Conservation (phyloP, 2,888 invertebrate genomes). For the Hoplodrina blanda region DNA sequence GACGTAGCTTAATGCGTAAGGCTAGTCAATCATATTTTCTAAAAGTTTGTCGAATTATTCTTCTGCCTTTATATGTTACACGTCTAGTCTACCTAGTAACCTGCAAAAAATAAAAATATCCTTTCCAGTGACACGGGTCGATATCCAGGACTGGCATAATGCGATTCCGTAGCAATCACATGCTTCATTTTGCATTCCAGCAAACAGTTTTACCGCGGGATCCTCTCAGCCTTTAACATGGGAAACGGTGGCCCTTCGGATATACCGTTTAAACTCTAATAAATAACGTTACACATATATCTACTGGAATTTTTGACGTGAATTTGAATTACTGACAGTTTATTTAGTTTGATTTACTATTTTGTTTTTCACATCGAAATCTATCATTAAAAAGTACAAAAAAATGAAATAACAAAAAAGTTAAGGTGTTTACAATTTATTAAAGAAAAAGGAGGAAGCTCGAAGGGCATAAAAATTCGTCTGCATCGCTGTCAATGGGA, state of each 20-base stretch:
- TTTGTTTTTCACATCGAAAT: neutral
- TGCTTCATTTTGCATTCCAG: constrained; percentile 88
- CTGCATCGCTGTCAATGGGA: too few relatives aligned
- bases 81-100: constrained; percentile 11
- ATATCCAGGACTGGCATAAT: constrained; percentile 76
- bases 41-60: neutral
- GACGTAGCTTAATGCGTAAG: too few relatives aligned
- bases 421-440: too few relatives aligned
- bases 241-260: constrained; percentile 62
- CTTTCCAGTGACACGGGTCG: constrained; percentile 68
- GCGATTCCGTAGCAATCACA: constrained; percentile 86
- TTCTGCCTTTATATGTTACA: neutral
- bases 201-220: constrained; percentile 79
- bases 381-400: too few relatives aligned
- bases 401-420: too few relatives aligned
- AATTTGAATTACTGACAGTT: constrained; percentile 10
- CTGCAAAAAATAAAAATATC: constrained; percentile 55
- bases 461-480: too few relatives aligned
- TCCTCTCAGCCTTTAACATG: constrained; percentile 69
- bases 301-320: constrained; percentile 23
- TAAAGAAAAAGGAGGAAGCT: too few relatives aligned
- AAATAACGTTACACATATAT: constrained; percentile 45
- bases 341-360: neutral
- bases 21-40: neutral
- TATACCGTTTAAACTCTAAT: constrained; percentile 57